Evolutionary conservation across 1,140 invertebrate species (phyloP).

Genomic region (Microplitis demolitor): DNA sequence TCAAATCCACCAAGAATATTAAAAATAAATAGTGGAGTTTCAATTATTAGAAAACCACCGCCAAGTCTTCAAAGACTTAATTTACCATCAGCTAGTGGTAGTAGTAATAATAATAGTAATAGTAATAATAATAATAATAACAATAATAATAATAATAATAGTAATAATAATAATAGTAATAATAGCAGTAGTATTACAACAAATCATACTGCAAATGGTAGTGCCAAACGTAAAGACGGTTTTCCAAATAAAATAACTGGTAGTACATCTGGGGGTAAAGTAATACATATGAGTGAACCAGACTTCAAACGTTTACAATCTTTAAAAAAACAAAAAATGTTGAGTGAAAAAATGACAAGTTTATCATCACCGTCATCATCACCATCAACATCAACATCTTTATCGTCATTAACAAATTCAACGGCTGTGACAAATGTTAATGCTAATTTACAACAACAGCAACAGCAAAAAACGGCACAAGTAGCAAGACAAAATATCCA

Average conservation of each 20-base stretch:
- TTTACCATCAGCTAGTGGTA: conserved; percentile 36
- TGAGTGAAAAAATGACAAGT: conserved; percentile 44
- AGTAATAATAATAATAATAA: no score
- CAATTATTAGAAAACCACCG: conserved; percentile 58
- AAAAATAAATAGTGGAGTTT: conserved; percentile 52
- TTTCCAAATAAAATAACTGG: conserved; percentile 27
- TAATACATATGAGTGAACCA: conserved; percentile 52
- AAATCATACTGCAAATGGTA: conserved; percentile 25
- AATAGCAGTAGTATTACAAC: conserved; percentile 27
- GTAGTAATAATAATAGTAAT: conserved; percentile 8
- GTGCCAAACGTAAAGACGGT: conserved; percentile 43
- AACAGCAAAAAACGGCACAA: conserved; percentile 48
- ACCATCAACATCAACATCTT: no score
- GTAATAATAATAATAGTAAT: neutral
- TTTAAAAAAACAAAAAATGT: conserved; percentile 53
- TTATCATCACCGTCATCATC: no score
- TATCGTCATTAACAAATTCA: neutral
- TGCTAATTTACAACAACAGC: conserved; percentile 41
- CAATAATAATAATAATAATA: no score
- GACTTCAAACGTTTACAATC: conserved; percentile 50
- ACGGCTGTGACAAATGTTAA: conserved; percentile 12
- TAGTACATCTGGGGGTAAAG: conserved; percentile 45
- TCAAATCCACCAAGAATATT: conserved; percentile 33
- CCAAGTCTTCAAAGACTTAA: conserved; percentile 52
- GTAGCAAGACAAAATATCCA: conserved; percentile 42